phyloP scores from a whole-genome alignment of 2,113 vertebrate genomes.

The Oryzias woworae region DNA sequence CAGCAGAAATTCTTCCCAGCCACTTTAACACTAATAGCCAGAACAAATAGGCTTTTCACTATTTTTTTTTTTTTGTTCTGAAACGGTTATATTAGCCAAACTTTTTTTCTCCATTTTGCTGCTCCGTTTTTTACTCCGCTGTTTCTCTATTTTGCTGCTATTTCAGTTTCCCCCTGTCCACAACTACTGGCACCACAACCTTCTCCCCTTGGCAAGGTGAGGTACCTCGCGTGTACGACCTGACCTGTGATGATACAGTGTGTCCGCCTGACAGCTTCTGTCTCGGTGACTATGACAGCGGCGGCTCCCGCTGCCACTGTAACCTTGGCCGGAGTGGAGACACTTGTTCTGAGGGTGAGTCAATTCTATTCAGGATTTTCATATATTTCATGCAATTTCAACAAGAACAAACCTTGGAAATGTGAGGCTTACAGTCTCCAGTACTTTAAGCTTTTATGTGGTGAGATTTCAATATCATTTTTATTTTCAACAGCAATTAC shows the following conservation, averaged over 20 bases:
- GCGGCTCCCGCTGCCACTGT: slow-evolving; percentile 91
- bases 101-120: background rate
- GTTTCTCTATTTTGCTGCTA: slow-evolving; percentile 5
- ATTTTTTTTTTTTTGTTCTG: background rate
- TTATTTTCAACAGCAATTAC: slow-evolving; percentile 78
- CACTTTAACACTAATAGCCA: no score
- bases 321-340: slow-evolving; percentile 87
- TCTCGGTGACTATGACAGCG: slow-evolving; percentile 82
- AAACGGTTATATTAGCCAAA: background rate
- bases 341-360: slow-evolving; percentile 83
- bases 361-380: no score
- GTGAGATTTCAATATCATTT: background rate
- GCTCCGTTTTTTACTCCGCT: background rate
- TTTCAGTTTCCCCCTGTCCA: background rate
- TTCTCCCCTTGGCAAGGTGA: slow-evolving; percentile 49
- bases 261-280: slow-evolving; percentile 93
- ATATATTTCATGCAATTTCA: no score
- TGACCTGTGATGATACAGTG: slow-evolving; percentile 84
- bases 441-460: background rate
- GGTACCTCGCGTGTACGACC: slow-evolving; percentile 72
- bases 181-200: slow-evolving; percentile 43
- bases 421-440: background rate
- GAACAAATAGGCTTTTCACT: background rate
- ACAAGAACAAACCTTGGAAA: background rate
- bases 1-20: background rate